Conservation (phyloP, 2,888 invertebrate species). For the Eledone cirrhosa region DNA sequence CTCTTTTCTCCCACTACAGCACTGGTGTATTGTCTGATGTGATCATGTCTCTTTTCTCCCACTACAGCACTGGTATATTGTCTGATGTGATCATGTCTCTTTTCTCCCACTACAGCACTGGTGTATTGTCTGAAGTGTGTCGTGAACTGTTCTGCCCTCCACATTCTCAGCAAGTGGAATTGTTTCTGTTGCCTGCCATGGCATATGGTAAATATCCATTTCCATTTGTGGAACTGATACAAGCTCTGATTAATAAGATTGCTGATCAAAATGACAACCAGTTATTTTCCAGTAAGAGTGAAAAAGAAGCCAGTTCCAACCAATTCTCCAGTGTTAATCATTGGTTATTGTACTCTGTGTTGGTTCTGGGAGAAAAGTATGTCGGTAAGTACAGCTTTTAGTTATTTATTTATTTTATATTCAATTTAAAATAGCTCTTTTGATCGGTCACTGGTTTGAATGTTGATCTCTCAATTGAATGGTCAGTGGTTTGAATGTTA, state of each 20-base stretch:
- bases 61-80: no score
- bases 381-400: slow-evolving; percentile 71
- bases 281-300: neutral
- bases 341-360: slow-evolving; percentile 76
- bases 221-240: slow-evolving; percentile 61
- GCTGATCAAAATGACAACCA: slow-evolving; percentile 26
- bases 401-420: slow-evolving; percentile 68
- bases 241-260: slow-evolving; percentile 51
- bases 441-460: neutral
- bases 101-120: no score
- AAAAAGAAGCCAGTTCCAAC: neutral
- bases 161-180: slow-evolving; percentile 61
- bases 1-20: no score
- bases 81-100: no score
- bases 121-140: slow-evolving; percentile 45
- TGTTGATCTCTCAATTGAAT: no score
- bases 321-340: slow-evolving; percentile 65
- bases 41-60: no score
- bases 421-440: neutral
- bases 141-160: slow-evolving; percentile 58
- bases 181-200: slow-evolving; percentile 64
- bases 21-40: no score
- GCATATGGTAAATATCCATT: slow-evolving; percentile 59
- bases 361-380: slow-evolving; percentile 75
- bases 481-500: no score